These are phyloP conservation scores for Drosophila nasuta DNA, from an alignment of 1,140 invertebrate genomes.

Conservation along the genomic window DNA sequence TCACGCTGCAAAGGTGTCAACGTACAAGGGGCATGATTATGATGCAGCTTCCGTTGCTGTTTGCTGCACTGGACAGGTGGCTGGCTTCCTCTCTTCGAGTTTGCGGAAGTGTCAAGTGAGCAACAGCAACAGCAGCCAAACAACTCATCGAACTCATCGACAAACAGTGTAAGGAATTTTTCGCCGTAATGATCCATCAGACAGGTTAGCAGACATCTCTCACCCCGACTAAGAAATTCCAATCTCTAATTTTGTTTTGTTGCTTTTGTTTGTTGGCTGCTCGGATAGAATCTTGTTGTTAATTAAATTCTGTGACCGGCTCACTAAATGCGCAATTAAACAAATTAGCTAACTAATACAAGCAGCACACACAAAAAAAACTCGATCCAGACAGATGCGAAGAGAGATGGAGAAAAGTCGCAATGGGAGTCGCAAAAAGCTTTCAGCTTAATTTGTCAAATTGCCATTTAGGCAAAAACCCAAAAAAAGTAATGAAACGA, in stretches of 20 bases:
- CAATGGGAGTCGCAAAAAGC: slow-evolving; percentile 36
- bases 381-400: slow-evolving; percentile 7
- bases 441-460: slow-evolving; percentile 28
- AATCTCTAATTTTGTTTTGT: slow-evolving; percentile 13
- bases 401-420: slow-evolving; percentile 8
- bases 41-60: slow-evolving; percentile 31
- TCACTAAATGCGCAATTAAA: slow-evolving; percentile 66
- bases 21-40: slow-evolving; percentile 25
- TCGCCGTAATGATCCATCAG: background rate
- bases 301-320: slow-evolving; percentile 41
- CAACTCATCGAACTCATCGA: slow-evolving; percentile 4
- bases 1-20: slow-evolving; percentile 29
- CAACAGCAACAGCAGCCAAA: slow-evolving; percentile 21
- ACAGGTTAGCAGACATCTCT: slow-evolving; percentile 1
- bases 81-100: slow-evolving; percentile 11
- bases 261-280: slow-evolving; percentile 6
- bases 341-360: slow-evolving; percentile 50
- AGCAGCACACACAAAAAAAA: background rate
- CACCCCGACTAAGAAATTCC: slow-evolving; percentile 7
- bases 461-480: slow-evolving; percentile 9
- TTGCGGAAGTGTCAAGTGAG: slow-evolving; percentile 32
- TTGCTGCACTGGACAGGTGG: background rate
- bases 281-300: slow-evolving; percentile 19
- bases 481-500: background rate
- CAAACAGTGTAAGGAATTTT: slow-evolving; percentile 1